A percentile compares a stretch with the other conserved stretches of the same genome.
Conservation (phyloP, 2,113 vertebrate species). For the Nymphicus hollandicus region DNA sequence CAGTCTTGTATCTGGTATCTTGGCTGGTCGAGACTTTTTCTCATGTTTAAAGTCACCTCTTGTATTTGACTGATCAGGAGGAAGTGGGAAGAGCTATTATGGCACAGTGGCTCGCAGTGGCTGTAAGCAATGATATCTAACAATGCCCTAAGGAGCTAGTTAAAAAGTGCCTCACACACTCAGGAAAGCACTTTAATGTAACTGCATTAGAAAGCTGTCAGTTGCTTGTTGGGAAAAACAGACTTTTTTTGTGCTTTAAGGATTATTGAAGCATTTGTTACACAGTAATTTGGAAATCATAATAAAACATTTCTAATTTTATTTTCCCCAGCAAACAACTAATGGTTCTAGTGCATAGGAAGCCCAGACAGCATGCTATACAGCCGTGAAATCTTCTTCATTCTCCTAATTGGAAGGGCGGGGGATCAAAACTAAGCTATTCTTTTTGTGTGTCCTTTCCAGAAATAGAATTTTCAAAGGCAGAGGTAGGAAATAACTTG, state of each 20-base stretch:
- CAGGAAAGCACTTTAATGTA: conserved; percentile 89
- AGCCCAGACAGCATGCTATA: not conserved
- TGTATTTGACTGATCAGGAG: conserved; percentile 81
- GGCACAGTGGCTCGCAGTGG: conserved; percentile 74
- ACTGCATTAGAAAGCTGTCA: conserved; percentile 88
- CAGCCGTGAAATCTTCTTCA: not conserved
- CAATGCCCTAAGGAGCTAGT: conserved; percentile 92
- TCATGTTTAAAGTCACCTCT: conserved; percentile 71
- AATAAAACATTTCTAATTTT: conserved; percentile 77
- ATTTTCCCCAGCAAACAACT: conserved; percentile 56
- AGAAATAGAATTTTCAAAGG: conserved; percentile 14
- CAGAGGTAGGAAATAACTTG: not conserved
- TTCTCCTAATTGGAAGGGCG: conserved; percentile 48
- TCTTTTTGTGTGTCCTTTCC: not conserved
- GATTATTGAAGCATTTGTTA: conserved; percentile 84
- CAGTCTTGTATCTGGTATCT: not conserved
- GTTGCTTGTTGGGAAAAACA: conserved; percentile 79
- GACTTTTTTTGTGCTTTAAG: conserved; percentile 58
- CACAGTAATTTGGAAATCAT: conserved; percentile 70
- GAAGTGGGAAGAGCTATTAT: conserved; percentile 82
- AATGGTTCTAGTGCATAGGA: conserved; percentile 54
- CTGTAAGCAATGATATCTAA: conserved; percentile 92
- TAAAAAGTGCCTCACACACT: conserved; percentile 84
- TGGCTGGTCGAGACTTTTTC: not conserved
- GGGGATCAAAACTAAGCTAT: not conserved